phyloP scores from a whole-genome alignment of 2,888 invertebrate genomes.

The Lochmaea capreae region DNA sequence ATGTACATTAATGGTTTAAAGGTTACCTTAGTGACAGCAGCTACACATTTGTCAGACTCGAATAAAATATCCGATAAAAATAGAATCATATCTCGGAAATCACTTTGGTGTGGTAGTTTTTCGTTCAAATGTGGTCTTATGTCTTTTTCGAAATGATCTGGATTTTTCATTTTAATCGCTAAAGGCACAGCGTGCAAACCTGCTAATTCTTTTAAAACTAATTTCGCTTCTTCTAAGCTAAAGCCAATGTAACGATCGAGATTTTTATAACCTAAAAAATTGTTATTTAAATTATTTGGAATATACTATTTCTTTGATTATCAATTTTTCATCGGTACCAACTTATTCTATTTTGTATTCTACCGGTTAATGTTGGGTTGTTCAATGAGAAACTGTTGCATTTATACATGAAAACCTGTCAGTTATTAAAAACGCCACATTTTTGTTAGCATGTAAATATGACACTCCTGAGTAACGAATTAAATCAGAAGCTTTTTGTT shows the following conservation, averaged over 20 bases:
- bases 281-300: not conserved
- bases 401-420: no score
- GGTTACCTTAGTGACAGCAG: not conserved
- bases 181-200: constrained; percentile 62
- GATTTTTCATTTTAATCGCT: constrained; percentile 64
- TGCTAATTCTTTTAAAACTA: constrained; percentile 50
- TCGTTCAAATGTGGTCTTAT: constrained; percentile 50
- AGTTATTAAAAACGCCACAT: no score
- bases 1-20: not conserved
- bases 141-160: constrained; percentile 61
- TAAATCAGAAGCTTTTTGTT: no score
- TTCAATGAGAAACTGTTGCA: no score
- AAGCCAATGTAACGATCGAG: constrained; percentile 1
- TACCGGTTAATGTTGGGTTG: no score
- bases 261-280: not conserved
- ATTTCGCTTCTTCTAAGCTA: constrained; percentile 23
- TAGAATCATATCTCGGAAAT: not conserved
- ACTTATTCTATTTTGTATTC: no score
- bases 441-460: no score
- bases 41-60: constrained; percentile 22
- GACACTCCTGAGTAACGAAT: no score
- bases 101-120: not conserved
- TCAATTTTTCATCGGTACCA: no score
- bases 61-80: constrained; percentile 19
- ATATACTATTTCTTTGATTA: not conserved